Evolutionary conservation across 1,140 invertebrate species (phyloP), one percentile per base, ranked within the genome.

Genomic region (Sitobion miscanthi): DNA sequence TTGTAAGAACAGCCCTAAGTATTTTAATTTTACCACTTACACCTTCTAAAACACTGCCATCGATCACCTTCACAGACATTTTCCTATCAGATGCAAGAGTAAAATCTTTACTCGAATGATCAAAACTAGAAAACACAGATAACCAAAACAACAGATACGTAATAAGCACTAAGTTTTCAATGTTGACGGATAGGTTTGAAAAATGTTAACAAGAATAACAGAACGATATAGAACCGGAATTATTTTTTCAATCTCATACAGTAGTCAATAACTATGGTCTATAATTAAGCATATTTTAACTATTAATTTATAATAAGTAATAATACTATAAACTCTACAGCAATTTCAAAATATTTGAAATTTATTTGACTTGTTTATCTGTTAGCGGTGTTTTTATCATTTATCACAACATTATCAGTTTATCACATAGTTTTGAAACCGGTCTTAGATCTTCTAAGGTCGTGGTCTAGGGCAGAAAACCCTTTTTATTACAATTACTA

Each of bases 21-120:
- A 42, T 54, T 25, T 93, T 89, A 49, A 90, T 86, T 94, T 45
- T n/a, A 45, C 23, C 35, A 95, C 95, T 95, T 96, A 96, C 96
- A 94, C 96, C 96, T 96, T 97, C 96, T 20, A 96, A 95, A 47
- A 96, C 94, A 94, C 96, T 96, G 49, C 97, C 97, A 95, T 97
- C 96, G 91, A 97, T 96, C 94, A 96, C 95, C 23, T 86, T 93
- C 17, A 94, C 25, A 11, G n/a, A 23, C 35, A 82, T 90, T 52
- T 93, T 94, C 5, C 35, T 87, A 11, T 91, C 62, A 47, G 20
- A n/a, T 69, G 52, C 30, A 86, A 42, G 5, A 38, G 45, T n/a
- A 38, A 35, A 38, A 82, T 82, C 47, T 82, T 52, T 38, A 91
- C n/a, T 91, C n/a, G 38, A 83, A 52, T 23, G 2, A 91, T 49